Base-by-base conservation (phyloP, 2,113 vertebrate genomes). In the Deroptyus accipitrinus region DNA sequence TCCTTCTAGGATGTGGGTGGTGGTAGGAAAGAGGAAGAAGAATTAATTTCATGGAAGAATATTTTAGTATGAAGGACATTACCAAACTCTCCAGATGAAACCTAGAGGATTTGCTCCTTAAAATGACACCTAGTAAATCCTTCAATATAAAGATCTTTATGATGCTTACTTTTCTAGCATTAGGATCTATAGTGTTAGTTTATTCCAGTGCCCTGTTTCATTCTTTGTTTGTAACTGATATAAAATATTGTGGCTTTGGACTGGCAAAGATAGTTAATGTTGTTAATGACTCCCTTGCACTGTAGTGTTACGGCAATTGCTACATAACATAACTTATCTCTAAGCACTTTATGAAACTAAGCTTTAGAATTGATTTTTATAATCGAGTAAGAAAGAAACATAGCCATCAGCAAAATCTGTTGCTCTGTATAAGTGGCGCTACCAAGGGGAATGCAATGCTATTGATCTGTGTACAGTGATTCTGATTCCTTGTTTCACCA, bases 321-420 rank as follows among this genome's bases (percentile, higher is more conserved):
- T 37, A 7, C 20, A 9, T 1, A 57, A 13, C 3, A 10, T 49
- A 91, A 87, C 8, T 73, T 88, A 68, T 15, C 41, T 86, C 39
- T 63, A 79, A 77, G 44, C 6, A 72, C 27, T 92, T 75, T 64
- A 94, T 92, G 70, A 95, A 96, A 93, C 11, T n/a, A 22, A 52
- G 16, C 16, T 86, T 90, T 57, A 59, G 73, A 95, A 97, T n/a
- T 96, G 17, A 88, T 84, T 94, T 95, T 90, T 95, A 72, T 95
- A 94, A 95, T 92, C 62, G 84, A 30, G 55, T 88, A 90, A 93
- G 28, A 84, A 92, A 85, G 49, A 95, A 92, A 77, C 4, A 83
- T 64, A 92, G 46, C 67, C 28, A 70, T 95, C 42, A 90, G 39
- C 11, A 83, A 95, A 93, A 68, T 70, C 24, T 41, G 63, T 86